phyloP scores from a whole-genome alignment of 2,888 invertebrate genomes.

The Osmoderma eremita region DNA sequence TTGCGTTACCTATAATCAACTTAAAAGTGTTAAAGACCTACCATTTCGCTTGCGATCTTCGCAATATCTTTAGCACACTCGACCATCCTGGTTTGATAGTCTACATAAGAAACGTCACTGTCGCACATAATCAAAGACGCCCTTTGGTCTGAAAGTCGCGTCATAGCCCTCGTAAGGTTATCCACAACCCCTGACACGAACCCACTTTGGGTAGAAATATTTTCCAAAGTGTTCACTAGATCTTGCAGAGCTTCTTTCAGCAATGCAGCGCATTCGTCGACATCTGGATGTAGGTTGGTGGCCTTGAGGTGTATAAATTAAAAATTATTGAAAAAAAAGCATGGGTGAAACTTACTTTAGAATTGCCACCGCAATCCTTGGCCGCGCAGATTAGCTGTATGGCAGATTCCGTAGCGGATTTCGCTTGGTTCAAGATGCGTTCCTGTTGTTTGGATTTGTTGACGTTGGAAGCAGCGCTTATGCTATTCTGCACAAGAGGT shows the following conservation, averaged over 20 bases:
- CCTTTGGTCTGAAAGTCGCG: conserved; percentile 79
- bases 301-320: conserved; percentile 67
- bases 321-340: too few relatives aligned
- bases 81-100: conserved; percentile 98
- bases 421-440: conserved; percentile 87
- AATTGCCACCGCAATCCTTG: conserved; percentile 93
- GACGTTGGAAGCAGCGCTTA: conserved; percentile 91
- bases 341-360: conserved; percentile 73
- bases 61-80: conserved; percentile 94
- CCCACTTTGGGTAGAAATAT: conserved; percentile 87
- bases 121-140: conserved; percentile 78
- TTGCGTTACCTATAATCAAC: too few relatives aligned
- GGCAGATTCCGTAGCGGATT: conserved; percentile 94
- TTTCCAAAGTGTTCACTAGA: conserved; percentile 80
- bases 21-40: too few relatives aligned
- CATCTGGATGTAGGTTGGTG: conserved; percentile 78
- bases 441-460: conserved; percentile 89
- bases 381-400: conserved; percentile 85
- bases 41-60: conserved; percentile 92
- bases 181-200: conserved; percentile 91
- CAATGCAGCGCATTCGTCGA: conserved; percentile 83
- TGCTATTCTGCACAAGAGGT: conserved; percentile 82
- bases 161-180: conserved; percentile 89
- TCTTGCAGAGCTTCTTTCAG: conserved; percentile 85
- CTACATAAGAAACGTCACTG: conserved; percentile 81